Conservation (phyloP, 2,888 invertebrate species). For the Molorchus minor region DNA sequence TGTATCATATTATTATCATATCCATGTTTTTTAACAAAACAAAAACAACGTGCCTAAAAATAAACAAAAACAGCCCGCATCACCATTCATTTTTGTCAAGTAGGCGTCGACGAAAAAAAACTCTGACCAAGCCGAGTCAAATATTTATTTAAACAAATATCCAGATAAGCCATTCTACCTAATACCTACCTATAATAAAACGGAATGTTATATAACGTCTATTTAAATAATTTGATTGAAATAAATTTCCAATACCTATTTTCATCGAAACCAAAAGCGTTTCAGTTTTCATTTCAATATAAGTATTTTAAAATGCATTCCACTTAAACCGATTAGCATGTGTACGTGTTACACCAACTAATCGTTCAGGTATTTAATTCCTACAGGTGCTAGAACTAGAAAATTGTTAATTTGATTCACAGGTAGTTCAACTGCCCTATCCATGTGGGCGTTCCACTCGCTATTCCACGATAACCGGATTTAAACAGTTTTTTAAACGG, state of each 20-base stretch:
- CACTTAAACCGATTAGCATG: constrained; percentile 6
- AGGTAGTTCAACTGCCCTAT: constrained; percentile 48
- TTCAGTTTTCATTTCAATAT: neutral
- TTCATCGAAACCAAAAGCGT: neutral
- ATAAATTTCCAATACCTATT: neutral
- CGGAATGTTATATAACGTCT: neutral
- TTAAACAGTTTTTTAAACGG: constrained; percentile 19
- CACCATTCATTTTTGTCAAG: neutral
- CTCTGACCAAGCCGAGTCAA: neutral
- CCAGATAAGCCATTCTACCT: neutral
- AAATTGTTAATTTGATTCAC: constrained; percentile 48
- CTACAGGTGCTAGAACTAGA: constrained; percentile 51
- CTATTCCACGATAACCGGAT: constrained; percentile 37
- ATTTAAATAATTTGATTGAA: neutral
- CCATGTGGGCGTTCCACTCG: constrained; percentile 44
- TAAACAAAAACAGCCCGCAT: neutral
- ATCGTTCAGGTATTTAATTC: constrained; percentile 35
- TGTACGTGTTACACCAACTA: constrained; percentile 19
- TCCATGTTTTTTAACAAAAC: neutral
- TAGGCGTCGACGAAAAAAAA: neutral
- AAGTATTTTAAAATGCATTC: constrained; percentile 8
- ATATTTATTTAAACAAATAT: neutral
- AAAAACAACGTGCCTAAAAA: neutral
- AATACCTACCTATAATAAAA: neutral
- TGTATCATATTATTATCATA: neutral